Evolutionary conservation across 2,888 invertebrate species (phyloP), one percentile per base, ranked within the genome.

Genomic region (Mesopsocus fuscifrons): DNA sequence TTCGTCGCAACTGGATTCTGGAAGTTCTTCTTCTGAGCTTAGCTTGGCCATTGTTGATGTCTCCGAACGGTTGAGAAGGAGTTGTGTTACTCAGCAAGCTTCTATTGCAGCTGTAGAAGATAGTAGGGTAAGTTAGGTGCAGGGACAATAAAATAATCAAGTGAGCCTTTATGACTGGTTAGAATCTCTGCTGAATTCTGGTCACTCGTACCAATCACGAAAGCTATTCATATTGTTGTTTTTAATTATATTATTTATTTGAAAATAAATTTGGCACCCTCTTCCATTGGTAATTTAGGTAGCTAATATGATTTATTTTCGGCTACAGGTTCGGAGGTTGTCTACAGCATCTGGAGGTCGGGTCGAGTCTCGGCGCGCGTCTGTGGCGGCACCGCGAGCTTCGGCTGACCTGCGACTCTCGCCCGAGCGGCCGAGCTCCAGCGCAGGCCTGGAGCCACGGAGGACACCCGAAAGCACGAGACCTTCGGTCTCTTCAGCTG

Each of bases 21-120:
- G 72, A 54, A 74, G 74, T 55, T 77, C 77, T n/a, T 77, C 77
- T 9, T 79, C 80, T 16, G 82, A 83, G 57, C 70, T 78, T 48
- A 77, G 77, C 56, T 64, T 67, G 35, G 65, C 65, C 34, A 56
- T 62, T 20, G 57, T 62, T 47, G 72, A 68, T 56, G 68, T 67
- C 35, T 63, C 65, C 18, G 72, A 69, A 48, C 64, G 74, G 50
- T 64, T 77, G 51, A 68, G 71, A 51, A 70, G 76, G 46, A 71
- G 75, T 31, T 66, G 69, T 53, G 63, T 79, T 47, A 69, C 70
- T 41, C 72, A 77, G 52, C 77, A 75, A 59, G 72, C 72, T 58
- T 77, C 75, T 34, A 62, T 77, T 38, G 77, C 77, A 54, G 72
- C 72, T 34, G 18, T 21, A 3, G 38, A 38, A 17, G 72, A 72